A percentile compares a stretch with the other conserved stretches of the same genome.
Conservation (phyloP, 2,797 vertebrate genomes). For the Peromyscus aztecus region DNA sequence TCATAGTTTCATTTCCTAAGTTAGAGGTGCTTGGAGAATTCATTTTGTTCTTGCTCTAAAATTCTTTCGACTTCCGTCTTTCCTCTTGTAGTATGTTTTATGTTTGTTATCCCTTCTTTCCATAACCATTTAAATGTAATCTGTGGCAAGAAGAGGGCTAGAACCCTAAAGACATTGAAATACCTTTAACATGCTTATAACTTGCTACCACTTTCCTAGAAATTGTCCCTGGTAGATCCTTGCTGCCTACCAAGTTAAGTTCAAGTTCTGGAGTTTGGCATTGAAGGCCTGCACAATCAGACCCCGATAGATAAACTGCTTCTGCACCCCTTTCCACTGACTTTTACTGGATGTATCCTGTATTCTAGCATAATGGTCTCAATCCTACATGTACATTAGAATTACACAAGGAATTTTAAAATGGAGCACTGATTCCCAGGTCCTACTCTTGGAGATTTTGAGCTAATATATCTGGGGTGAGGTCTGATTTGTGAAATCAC, state of each 20-base stretch:
- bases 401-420: slow-evolving; percentile 61
- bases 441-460: slow-evolving; percentile 9
- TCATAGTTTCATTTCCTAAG: not conserved
- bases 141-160: not conserved
- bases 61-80: slow-evolving; percentile 67
- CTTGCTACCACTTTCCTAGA: slow-evolving; percentile 49
- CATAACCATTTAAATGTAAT: slow-evolving; percentile 54
- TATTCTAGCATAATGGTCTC: slow-evolving; percentile 64
- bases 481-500: slow-evolving; percentile 20
- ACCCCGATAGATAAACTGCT: not conserved
- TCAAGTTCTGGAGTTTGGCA: slow-evolving; percentile 9
- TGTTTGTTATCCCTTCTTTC: slow-evolving; percentile 64
- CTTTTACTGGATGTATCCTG: slow-evolving; percentile 35
- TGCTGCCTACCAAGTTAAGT: slow-evolving; percentile 54
- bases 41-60: slow-evolving; percentile 61
- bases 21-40: slow-evolving; percentile 49
- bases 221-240: slow-evolving; percentile 45
- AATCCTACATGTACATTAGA: slow-evolving; percentile 51
- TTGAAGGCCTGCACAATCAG: slow-evolving; percentile 35
- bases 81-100: slow-evolving; percentile 65
- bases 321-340: slow-evolving; percentile 37
- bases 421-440: not conserved
- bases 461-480: slow-evolving; percentile 45
- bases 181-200: slow-evolving; percentile 49
- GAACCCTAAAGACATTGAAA: not conserved